A percentile compares a stretch with the other conserved stretches of the same genome.
These are phyloP conservation scores for Telmatherina bonti DNA, from an alignment of 2,797 vertebrate genomes.

Conservation along the genomic window DNA sequence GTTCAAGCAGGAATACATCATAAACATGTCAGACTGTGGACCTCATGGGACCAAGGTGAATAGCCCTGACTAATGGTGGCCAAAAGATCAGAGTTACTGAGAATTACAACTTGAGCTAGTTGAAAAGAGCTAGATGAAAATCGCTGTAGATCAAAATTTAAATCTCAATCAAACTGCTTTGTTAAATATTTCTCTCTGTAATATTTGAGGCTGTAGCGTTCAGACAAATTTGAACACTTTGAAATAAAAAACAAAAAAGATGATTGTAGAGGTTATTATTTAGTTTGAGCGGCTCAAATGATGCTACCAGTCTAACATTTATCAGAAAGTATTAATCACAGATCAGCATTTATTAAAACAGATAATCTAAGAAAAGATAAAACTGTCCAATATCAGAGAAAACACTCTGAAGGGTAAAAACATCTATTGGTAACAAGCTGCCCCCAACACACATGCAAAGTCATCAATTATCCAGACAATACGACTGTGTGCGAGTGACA, in stretches of 20 bases:
- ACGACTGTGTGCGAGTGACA: not conserved
- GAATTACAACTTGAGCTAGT: not conserved
- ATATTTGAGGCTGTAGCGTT: too few species aligned
- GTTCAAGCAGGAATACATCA: too few species aligned
- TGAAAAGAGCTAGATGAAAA: not conserved
- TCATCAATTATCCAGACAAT: not conserved
- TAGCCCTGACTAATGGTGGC: too few species aligned
- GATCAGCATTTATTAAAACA: not conserved
- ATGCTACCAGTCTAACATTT: not conserved
- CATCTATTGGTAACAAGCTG: conserved; percentile 13
- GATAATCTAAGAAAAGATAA: not conserved
- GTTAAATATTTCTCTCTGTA: too few species aligned
- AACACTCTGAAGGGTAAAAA: conserved; percentile 6
- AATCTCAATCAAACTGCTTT: too few species aligned
- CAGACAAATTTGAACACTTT: too few species aligned
- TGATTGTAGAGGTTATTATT: not conserved
- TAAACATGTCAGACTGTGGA: too few species aligned
- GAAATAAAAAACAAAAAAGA: too few species aligned
- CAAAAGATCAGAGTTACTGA: conserved; percentile 11
- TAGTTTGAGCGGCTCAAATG: not conserved
- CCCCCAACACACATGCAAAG: conserved; percentile 14
- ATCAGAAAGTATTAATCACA: not conserved
- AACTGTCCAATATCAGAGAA: conserved; percentile 2
- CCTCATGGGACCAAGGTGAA: too few species aligned
- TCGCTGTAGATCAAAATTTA: not conserved